A percentile compares a stretch with the other conserved stretches of the same genome.
Conservation (phyloP, 2,888 invertebrate genomes). For the Drosophila robusta region DNA sequence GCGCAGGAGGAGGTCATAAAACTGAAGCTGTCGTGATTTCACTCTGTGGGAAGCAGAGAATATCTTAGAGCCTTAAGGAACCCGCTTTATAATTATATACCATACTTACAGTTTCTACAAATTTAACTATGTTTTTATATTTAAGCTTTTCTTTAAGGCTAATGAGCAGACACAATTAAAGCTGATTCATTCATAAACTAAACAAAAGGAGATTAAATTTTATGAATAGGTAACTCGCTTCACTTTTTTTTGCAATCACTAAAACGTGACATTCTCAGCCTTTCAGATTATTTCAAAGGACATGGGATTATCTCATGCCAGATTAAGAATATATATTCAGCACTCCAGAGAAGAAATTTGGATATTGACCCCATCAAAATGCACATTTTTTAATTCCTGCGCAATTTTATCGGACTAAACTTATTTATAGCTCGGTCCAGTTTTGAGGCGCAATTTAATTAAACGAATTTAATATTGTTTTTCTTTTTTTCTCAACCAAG, state of each 20-base stretch:
- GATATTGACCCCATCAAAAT: not conserved
- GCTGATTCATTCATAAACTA: too few species aligned
- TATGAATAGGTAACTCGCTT: too few species aligned
- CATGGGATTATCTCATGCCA: too few species aligned
- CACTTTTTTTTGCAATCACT: too few species aligned
- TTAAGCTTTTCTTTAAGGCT: too few species aligned
- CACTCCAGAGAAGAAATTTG: not conserved
- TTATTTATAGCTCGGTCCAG: slow-evolving; percentile 27
- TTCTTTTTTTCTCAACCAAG: not conserved
- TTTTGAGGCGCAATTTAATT: slow-evolving; percentile 13
- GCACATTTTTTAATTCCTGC: slow-evolving; percentile 10
- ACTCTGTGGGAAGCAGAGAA: not conserved
- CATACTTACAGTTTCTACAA: not conserved
- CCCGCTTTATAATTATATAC: too few species aligned
- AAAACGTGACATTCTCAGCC: too few species aligned
- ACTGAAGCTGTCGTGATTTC: not conserved
- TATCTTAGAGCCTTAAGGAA: not conserved
- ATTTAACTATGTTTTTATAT: not conserved
- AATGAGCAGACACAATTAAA: too few species aligned
- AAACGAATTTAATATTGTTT: not conserved
- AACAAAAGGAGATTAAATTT: too few species aligned
- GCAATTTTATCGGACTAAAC: slow-evolving; percentile 14
- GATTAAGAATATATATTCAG: too few species aligned
- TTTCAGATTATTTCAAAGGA: too few species aligned
- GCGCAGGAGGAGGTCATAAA: slow-evolving; percentile 11